phyloP scores from a whole-genome alignment of 2,113 vertebrate genomes.

The Bubo bubo region DNA sequence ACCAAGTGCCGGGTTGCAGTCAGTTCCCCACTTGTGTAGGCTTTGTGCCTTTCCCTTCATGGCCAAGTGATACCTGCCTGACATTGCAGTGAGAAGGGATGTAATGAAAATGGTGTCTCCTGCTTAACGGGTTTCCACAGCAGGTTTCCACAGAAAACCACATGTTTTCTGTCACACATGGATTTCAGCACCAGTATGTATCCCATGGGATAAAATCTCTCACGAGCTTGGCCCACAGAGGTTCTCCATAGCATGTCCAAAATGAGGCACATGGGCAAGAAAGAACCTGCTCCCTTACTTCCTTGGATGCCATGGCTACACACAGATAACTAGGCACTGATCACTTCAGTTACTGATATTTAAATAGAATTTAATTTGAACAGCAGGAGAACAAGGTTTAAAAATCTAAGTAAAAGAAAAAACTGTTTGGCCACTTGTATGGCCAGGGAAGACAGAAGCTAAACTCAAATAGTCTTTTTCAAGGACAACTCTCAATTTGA shows the following conservation, averaged over 20 bases:
- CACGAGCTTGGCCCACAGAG: neutral
- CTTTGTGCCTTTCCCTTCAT: neutral
- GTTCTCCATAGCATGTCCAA: neutral
- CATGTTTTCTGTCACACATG: rapidly evolving
- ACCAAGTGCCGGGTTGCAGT: rapidly evolving
- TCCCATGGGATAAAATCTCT: neutral
- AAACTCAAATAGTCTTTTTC: neutral
- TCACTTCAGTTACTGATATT: neutral
- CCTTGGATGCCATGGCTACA: neutral
- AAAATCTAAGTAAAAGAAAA: neutral
- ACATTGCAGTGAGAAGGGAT: neutral
- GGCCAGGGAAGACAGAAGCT: neutral
- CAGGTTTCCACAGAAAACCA: neutral
- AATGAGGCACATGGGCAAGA: neutral
- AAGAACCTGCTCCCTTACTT: neutral
- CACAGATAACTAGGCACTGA: neutral
- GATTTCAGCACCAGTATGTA: neutral
- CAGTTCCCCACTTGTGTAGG: neutral
- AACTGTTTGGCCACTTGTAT: neutral
- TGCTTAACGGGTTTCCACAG: neutral
- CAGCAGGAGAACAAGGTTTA: neutral
- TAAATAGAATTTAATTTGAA: neutral
- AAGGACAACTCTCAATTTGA: neutral
- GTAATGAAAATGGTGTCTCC: neutral
- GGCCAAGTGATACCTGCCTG: rapidly evolving